Evolutionary conservation across 2,113 vertebrate species (phyloP), one percentile per base, ranked within the genome.

Genomic region (Rhinolophus ferrumequinum): DNA sequence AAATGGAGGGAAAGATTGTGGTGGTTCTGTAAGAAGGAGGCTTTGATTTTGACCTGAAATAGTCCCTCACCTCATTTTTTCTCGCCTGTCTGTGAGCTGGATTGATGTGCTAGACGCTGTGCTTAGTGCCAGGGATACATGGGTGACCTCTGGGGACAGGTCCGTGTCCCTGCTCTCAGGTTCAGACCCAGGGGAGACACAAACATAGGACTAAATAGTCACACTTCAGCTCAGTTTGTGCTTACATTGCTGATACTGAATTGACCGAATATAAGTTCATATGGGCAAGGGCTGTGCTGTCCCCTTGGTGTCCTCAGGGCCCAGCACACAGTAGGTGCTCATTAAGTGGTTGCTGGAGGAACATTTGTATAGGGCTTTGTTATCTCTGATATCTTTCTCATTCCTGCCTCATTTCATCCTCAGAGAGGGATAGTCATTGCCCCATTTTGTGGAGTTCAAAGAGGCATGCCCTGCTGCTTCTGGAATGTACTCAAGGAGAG

Each of bases 171-270:
- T 62, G n/a, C 21, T 30, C 12, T 44, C 16, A 41, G 67, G 24
- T 7, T 62, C 35, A 58, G 75, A 38, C 8, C 22, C n/a, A 15
- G 66, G 76, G 50, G 76, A 67, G 80, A 35, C 30, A n/a, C 54
- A 84, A 41, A 54, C 13, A 6, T 8, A 14, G 11, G 64, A 24
- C 26, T 35, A 13, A 21, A 38, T 5, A 80, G 76, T 79, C 69
- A n/a, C 70, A 5, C 15, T 44, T 50, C 22, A 75, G 52, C 76
- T 47, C 26, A 8, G 38, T 2, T 11, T 1, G 33, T 1, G 8
- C 58, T 15, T 6, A 24, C 0, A 16, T 18, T 6, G 0, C 66
- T 33, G 2, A 14, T 6, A 10, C 41, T 6, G 24, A 38, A 47
- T 2, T 6, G 58, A 14, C 66, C 38, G 12, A 8, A 4, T 13